A percentile compares a stretch with the other conserved stretches of the same genome.
Evolutionary conservation across 1,140 invertebrate species (phyloP).

Genomic region (honey bee (Apis mellifera)): DNA sequence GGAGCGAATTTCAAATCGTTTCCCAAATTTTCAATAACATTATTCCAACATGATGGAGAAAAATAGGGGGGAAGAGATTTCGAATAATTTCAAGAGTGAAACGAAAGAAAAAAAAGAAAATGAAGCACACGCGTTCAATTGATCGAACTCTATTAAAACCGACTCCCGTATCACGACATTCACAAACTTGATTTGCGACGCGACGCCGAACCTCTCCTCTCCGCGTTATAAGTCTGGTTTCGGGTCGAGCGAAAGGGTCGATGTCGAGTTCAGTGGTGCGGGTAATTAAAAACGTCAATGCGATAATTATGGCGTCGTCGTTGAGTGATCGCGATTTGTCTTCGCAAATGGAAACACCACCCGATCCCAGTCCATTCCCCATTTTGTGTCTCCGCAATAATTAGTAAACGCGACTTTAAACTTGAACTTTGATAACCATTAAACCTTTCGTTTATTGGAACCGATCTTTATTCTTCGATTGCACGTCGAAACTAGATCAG

Average conservation of each 20-base stretch:
- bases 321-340: conserved; percentile 32
- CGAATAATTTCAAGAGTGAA: neutral
- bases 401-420: neutral
- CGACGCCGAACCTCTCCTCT: conserved; percentile 16
- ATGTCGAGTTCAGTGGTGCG: conserved; percentile 45
- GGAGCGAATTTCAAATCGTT: too few relatives aligned
- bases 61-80: too few relatives aligned
- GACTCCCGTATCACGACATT: conserved; percentile 21
- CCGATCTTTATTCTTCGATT: too few relatives aligned
- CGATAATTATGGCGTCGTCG: conserved; percentile 46
- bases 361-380: neutral
- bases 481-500: too few relatives aligned
- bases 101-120: neutral
- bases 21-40: too few relatives aligned
- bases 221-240: conserved; percentile 45
- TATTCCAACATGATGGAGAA: too few relatives aligned
- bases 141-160: neutral
- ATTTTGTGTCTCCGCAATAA: neutral
- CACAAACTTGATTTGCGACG: conserved; percentile 20
- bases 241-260: conserved; percentile 37
- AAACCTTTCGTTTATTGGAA: too few relatives aligned
- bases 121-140: conserved; percentile 36
- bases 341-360: conserved; percentile 3
- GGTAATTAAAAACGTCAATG: conserved; percentile 57
- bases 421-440: neutral